Evolutionary conservation across 2,888 invertebrate genomes (phyloP), one percentile per base, ranked within the genome.

Genomic region (Sturmia bella): DNA sequence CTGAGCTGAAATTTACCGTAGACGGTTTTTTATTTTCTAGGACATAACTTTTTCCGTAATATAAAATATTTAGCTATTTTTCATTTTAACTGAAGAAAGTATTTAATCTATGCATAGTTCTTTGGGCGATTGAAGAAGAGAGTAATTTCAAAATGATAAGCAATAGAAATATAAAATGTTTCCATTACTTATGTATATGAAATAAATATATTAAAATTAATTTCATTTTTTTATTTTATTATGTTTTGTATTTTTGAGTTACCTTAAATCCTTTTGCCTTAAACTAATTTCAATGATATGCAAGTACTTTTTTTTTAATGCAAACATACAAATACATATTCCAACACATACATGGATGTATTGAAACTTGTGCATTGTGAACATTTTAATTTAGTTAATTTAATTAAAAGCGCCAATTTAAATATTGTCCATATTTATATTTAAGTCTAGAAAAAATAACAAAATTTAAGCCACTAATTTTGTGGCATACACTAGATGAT

Each of bases 401-500:
- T 19, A 3, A 48, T 48, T 39, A n/a, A 64, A 39, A 50, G 50
- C 17, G 50, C 21, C 57, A 59, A 37, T 57, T 70, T 69, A 43
- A 64, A 45, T 48, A 13, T 64, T 48, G 15, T 56, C 64, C 13
- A 32, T 27, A 37, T 52, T 12, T 45, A 43, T 21, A 2, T 39
- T 54, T 75, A 75, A 32, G 50, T 9, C 56, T 15, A 64, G 61
- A 50, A 24, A 12, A 50, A 32, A 50, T n/a, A 39, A 13, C 32
- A 12, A 54, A 56, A 61, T 32, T 32, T 7, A 39, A 63, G 19
- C 17, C 50, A 70, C 78, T 85, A 78, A 76, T 80, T 84, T 85
- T 85, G 85, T 85, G 85, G 85, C 84, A 84, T 79, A 78, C 76
- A 54, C 76, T 77, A 73, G 79, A n/a, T 83, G 75, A 80, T 76